A percentile compares a stretch with the other conserved stretches of the same genome.
phyloP scores from a whole-genome alignment of 1,140 invertebrate species.

The Phthorimaea operculella region DNA sequence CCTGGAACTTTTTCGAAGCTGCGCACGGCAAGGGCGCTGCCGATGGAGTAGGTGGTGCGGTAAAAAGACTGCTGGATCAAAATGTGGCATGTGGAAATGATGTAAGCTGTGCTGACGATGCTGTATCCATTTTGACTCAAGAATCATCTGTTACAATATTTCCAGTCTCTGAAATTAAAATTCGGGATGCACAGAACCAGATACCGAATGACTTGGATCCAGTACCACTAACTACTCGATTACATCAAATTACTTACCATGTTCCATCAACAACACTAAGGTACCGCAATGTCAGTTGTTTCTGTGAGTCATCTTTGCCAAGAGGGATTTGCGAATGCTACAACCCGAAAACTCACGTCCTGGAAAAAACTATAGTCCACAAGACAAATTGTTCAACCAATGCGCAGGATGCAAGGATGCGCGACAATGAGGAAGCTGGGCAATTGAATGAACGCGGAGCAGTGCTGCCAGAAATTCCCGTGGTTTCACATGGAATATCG shows the following conservation, averaged over 20 bases:
- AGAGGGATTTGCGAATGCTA: too few species aligned
- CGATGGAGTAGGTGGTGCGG: conserved; percentile 17
- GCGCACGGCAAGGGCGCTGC: conserved; percentile 21
- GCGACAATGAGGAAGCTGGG: too few species aligned
- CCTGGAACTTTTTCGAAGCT: conserved; percentile 21
- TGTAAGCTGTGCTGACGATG: neutral
- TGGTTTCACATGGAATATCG: too few species aligned
- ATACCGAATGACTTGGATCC: neutral
- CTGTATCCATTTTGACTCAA: neutral
- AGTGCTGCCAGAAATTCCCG: too few species aligned
- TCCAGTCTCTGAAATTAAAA: neutral
- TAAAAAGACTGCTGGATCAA: conserved; percentile 12
- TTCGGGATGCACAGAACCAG: neutral
- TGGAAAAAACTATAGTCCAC: too few species aligned
- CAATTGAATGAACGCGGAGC: too few species aligned
- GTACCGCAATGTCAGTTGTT: neutral
- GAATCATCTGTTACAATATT: neutral
- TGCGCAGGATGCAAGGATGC: too few species aligned
- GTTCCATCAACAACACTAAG: neutral
- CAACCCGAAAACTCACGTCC: too few species aligned
- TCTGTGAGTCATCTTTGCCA: neutral
- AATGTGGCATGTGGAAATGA: conserved; percentile 11
- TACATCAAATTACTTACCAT: neutral
- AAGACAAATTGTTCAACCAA: too few species aligned
- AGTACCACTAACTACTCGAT: neutral